These are phyloP conservation scores for Crotalus helleri DNA, from an alignment of 2,113 vertebrate species.

Conservation along the genomic window DNA sequence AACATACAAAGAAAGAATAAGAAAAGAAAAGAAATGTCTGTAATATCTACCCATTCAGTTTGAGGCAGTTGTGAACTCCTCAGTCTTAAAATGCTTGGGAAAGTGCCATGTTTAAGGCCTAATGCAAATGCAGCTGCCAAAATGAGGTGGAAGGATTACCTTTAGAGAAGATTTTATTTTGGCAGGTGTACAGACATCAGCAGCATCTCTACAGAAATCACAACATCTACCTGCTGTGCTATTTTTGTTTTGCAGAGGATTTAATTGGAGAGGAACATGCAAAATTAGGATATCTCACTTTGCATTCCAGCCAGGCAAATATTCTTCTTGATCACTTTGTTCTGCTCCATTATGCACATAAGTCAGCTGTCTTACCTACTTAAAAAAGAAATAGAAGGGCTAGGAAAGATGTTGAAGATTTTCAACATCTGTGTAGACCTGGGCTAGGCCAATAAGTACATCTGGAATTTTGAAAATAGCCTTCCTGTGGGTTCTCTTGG, in stretches of 20 bases:
- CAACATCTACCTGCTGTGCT: neutral
- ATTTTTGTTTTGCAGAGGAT: neutral
- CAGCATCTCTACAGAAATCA: neutral
- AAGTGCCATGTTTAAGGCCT: neutral
- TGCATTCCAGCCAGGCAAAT: neutral
- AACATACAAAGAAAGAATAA: neutral
- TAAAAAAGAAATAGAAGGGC: neutral
- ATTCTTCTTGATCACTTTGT: neutral
- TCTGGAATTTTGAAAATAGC: neutral
- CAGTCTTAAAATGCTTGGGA: neutral
- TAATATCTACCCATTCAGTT: neutral
- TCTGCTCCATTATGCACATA: neutral
- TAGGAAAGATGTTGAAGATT: neutral
- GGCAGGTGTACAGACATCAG: neutral
- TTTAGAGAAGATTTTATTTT: neutral
- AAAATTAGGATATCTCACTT: neutral
- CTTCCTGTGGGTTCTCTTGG: neutral
- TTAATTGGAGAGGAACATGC: neutral
- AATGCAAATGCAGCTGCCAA: neutral
- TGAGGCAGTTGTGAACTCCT: rapidly evolving
- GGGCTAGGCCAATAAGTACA: neutral
- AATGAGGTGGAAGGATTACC: neutral
- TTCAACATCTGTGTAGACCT: neutral
- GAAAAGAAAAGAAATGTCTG: neutral
- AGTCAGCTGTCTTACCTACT: neutral